A percentile compares a stretch with the other conserved stretches of the same genome.
Evolutionary conservation across 1,140 invertebrate species (phyloP).

Genomic region (Paraescarpia echinospica): DNA sequence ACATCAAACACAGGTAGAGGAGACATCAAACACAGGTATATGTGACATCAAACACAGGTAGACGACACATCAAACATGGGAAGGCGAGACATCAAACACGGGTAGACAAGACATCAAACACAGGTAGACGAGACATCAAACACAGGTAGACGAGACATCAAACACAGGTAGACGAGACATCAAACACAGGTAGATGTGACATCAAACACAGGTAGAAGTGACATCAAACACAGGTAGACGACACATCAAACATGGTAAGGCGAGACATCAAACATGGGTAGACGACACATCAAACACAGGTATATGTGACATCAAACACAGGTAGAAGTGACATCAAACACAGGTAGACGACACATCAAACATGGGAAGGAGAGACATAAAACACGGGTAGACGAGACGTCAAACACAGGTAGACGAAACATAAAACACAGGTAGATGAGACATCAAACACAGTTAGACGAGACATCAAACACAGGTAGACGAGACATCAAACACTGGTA

Average conservation of each 20-base stretch:
- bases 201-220: slow-evolving; percentile 16
- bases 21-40: neutral
- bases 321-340: neutral
- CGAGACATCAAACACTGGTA: no score
- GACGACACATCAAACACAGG: neutral
- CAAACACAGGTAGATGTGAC: slow-evolving; percentile 13
- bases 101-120: no score
- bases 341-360: neutral
- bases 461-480: no score
- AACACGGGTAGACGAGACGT: no score
- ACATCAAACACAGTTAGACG: neutral
- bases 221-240: neutral
- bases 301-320: neutral
- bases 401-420: no score
- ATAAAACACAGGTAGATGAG: neutral
- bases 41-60: no score
- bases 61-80: no score
- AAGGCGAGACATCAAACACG: no score
- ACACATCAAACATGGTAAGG: neutral
- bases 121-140: no score
- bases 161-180: no score
- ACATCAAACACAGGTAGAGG: neutral
- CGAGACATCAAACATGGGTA: neutral
- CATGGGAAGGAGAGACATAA: no score
- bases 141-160: neutral